phyloP scores from a whole-genome alignment of 2,888 invertebrate species.

The Mythimna vitellina region DNA sequence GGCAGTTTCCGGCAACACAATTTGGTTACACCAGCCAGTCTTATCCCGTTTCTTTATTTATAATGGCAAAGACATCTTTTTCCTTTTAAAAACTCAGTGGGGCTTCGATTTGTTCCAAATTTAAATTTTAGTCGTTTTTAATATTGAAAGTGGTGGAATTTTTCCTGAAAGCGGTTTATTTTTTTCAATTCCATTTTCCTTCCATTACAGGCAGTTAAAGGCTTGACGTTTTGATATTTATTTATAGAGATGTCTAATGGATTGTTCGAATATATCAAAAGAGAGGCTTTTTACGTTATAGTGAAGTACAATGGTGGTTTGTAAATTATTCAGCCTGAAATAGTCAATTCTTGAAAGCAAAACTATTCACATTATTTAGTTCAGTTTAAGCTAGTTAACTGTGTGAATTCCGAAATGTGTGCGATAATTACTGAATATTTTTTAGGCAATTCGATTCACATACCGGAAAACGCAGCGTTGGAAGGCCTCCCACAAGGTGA shows the following conservation, averaged over 20 bases:
- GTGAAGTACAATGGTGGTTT: too few species aligned
- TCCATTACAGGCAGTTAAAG: neutral
- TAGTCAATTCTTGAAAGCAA: too few species aligned
- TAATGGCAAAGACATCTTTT: constrained; percentile 11
- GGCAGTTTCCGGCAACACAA: constrained; percentile 26
- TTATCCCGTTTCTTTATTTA: constrained; percentile 20
- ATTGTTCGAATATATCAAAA: neutral
- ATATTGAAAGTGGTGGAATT: constrained; percentile 12
- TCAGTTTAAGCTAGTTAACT: too few species aligned
- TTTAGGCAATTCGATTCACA: too few species aligned
- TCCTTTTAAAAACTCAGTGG: constrained; percentile 20
- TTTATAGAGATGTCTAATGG: neutral
- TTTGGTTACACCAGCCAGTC: constrained; percentile 23
- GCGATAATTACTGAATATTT: too few species aligned
- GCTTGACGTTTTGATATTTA: neutral
- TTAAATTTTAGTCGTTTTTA: neutral
- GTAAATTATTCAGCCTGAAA: too few species aligned
- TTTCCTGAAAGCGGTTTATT: neutral
- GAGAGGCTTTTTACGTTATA: too few species aligned
- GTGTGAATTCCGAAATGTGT: too few species aligned
- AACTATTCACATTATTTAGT: too few species aligned
- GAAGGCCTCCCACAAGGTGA: too few species aligned
- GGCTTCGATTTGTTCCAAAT: neutral
- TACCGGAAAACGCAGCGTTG: too few species aligned
- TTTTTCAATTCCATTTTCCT: neutral